A percentile compares a stretch with the other conserved stretches of the same genome.
These are phyloP conservation scores for Phocoena phocoena DNA, from an alignment of 2,113 vertebrate genomes.

Conservation along the genomic window DNA sequence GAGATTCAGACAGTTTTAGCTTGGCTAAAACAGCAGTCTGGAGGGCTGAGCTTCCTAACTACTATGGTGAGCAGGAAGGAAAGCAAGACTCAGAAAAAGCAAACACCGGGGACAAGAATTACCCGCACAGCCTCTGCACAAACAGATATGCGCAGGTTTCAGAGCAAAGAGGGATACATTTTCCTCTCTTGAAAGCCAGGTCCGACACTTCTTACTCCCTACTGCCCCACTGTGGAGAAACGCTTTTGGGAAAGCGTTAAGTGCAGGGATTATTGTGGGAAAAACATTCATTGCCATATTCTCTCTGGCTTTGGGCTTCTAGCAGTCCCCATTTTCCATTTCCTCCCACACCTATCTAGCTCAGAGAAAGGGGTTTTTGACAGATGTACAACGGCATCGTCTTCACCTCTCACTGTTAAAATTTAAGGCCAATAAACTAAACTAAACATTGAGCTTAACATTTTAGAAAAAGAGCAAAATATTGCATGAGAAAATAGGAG, in stretches of 20 bases:
- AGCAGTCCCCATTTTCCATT: neutral
- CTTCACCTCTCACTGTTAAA: constrained; percentile 38
- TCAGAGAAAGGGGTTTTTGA: constrained; percentile 27
- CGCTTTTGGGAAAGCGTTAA: neutral
- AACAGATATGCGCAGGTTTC: neutral
- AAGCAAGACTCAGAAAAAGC: constrained; percentile 1
- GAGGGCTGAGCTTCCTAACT: constrained; percentile 26
- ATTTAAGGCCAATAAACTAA: constrained; percentile 42
- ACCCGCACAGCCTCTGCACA: neutral
- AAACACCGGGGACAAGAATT: neutral
- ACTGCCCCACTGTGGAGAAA: constrained; percentile 72
- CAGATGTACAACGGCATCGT: neutral
- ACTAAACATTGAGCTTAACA: constrained; percentile 19
- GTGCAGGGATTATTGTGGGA: neutral
- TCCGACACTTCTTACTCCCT: constrained; percentile 38
- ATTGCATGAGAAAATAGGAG: constrained; percentile 30
- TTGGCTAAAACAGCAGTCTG: neutral
- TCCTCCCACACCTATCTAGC: neutral
- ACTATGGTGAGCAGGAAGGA: neutral
- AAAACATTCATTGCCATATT: neutral
- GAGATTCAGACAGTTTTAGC: neutral
- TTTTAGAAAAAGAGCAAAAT: constrained; percentile 54
- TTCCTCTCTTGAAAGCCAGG: neutral
- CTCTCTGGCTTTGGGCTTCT: neutral
- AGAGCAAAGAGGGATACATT: neutral